These are phyloP conservation scores for Sitta europaea DNA, from an alignment of 2,113 vertebrate species.

Conservation along the genomic window DNA sequence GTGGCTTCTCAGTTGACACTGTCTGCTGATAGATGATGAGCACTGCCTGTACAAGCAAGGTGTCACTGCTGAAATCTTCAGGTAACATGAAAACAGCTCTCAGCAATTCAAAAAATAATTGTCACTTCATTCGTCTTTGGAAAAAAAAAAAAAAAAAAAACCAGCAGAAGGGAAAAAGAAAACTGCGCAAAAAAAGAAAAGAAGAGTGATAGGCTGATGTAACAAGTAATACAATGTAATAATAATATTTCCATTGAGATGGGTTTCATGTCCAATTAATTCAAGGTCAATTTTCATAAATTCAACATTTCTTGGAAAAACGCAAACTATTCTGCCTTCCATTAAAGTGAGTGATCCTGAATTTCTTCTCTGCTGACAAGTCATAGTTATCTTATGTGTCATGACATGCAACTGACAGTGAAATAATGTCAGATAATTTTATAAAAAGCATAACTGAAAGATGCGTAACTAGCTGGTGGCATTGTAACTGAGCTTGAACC, in stretches of 20 bases:
- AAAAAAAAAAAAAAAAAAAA: background rate
- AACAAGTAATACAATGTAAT: background rate
- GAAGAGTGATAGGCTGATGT: background rate
- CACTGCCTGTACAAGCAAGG: background rate
- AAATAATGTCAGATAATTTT: background rate
- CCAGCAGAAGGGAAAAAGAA: background rate
- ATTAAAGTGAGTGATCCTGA: background rate
- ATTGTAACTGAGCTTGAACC: background rate
- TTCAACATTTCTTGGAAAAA: background rate
- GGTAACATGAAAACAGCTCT: background rate
- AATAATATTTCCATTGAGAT: background rate
- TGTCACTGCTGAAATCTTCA: background rate
- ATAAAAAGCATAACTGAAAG: background rate
- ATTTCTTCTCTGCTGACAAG: background rate
- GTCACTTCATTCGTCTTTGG: background rate
- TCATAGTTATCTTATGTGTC: background rate
- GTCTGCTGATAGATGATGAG: constrained; percentile 6
- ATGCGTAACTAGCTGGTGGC: background rate
- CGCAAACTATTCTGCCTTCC: background rate
- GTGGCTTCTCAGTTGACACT: background rate
- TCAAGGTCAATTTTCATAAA: background rate
- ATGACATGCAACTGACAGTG: background rate
- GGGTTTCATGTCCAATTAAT: background rate
- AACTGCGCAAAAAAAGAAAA: background rate
- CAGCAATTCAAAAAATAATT: constrained; percentile 50